Evolutionary conservation across 1,140 invertebrate genomes (phyloP), one percentile per base, ranked within the genome.

Genomic region (Heliconius congener): DNA sequence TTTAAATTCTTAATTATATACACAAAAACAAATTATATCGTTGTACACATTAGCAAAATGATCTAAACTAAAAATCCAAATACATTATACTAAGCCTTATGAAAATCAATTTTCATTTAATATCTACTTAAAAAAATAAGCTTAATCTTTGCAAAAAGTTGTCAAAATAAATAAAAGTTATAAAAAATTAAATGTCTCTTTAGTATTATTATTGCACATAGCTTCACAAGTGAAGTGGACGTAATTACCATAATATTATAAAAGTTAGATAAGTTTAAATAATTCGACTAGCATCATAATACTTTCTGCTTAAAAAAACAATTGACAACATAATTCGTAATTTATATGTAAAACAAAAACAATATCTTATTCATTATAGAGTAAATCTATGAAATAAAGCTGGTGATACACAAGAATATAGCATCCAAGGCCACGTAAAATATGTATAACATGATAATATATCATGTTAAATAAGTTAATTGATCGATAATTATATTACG

Each of bases 201-300:
- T 84, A 86, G 79, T 80, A 81, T 83, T 82, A 87, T 87, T 90
- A 87, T 88, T 88, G 87, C 86, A 88, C 86, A 84, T 78, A 76
- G 84, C 85, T 87, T 91, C 83, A 83, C 88, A 91, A 89, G 87
- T 85, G 55, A 81, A 81, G 80, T 90, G 86, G 89, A 89, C 89
- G 84, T 83, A 80, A 78, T 75, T 74, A 52, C 74, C 60, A 37
- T 76, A 52, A 52, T 52, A 52, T 52, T 52, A 84, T 66, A 80
- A 77, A 57, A 77, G 77, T 73, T 81, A 66, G 60, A 66, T 81
- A 78, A 84, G 70, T 80, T 60, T 80, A 88, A 87, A 82, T 83
- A 86, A 84, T 79, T 85, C 86, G 91, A 93, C 91, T 93, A 93
- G 91, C 86, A 93, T 93, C 91, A 90, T 91, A 91, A 93, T 92